These are phyloP conservation scores for Alcedo atthis DNA, from an alignment of 2,797 vertebrate species.

Conservation along the genomic window DNA sequence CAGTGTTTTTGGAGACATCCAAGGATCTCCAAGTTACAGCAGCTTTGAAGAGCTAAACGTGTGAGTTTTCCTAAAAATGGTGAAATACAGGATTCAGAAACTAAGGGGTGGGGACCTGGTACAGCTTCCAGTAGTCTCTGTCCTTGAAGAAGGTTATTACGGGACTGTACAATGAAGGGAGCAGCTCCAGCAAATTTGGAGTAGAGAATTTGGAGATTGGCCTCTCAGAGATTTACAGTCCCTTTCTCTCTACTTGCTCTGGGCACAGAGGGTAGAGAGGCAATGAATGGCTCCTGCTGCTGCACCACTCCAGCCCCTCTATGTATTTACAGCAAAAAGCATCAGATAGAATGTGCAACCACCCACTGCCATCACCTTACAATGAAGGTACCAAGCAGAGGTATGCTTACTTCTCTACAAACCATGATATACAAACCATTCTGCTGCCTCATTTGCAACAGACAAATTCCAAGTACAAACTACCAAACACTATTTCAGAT, in stretches of 20 bases:
- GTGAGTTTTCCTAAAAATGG: background rate
- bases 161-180: background rate
- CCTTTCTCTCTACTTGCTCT: background rate
- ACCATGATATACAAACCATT: accelerated
- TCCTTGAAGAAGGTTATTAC: background rate
- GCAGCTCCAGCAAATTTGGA: background rate
- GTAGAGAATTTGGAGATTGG: background rate
- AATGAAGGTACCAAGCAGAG: background rate
- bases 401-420: background rate
- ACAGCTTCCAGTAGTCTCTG: background rate
- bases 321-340: background rate
- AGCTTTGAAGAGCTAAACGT: background rate
- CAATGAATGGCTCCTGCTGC: background rate
- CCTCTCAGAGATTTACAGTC: background rate
- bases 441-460: background rate
- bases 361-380: background rate
- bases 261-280: background rate
- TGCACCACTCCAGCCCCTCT: background rate
- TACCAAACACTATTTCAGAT: background rate
- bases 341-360: background rate
- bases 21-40: background rate
- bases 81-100: background rate
- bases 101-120: background rate
- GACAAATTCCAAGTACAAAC: background rate
- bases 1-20: constrained; percentile 26